Conservation (phyloP, 2,888 invertebrate genomes). For the Drosophila macrospina region DNA sequence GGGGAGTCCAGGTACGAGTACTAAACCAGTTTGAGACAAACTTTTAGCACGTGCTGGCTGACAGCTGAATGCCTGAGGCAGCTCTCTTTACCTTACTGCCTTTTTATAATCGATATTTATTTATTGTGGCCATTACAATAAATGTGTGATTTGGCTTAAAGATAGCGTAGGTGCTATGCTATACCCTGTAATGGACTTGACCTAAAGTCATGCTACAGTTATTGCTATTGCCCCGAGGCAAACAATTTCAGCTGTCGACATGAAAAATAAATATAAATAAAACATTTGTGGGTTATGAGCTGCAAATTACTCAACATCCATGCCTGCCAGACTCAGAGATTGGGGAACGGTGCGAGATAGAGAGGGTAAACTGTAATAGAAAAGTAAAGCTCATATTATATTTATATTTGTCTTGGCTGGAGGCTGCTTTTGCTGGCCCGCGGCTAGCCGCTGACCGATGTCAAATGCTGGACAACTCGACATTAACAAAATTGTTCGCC, state of each 20-base stretch:
- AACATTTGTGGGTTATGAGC: slow-evolving; percentile 58
- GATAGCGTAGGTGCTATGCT: not conserved
- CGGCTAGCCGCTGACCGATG: slow-evolving; percentile 71
- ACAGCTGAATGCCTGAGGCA: slow-evolving; percentile 62
- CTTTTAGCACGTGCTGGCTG: slow-evolving; percentile 66
- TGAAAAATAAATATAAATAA: slow-evolving; percentile 59
- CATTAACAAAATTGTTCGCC: slow-evolving; percentile 73
- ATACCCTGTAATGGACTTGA: too few species aligned
- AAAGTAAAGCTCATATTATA: slow-evolving; percentile 67
- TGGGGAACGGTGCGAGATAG: not conserved
- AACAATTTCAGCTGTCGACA: slow-evolving; percentile 2
- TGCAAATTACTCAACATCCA: slow-evolving; percentile 59
- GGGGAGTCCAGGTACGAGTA: slow-evolving; percentile 29
- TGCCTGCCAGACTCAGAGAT: not conserved
- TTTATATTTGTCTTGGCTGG: slow-evolving; percentile 63
- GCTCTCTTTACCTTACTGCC: not conserved
- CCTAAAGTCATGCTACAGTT: not conserved
- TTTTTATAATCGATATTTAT: slow-evolving; percentile 70
- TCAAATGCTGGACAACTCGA: slow-evolving; percentile 65
- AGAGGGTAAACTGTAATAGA: slow-evolving; percentile 40
- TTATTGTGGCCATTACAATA: slow-evolving; percentile 63
- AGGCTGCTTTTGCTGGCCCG: slow-evolving; percentile 33
- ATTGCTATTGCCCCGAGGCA: not conserved
- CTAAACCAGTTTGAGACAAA: slow-evolving; percentile 49
- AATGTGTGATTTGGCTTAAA: slow-evolving; percentile 27